Percentiles rank a stretch among this genome's conserved stretches.
phyloP scores from a whole-genome alignment of 2,888 invertebrate species.

The Diaphora mendica region DNA sequence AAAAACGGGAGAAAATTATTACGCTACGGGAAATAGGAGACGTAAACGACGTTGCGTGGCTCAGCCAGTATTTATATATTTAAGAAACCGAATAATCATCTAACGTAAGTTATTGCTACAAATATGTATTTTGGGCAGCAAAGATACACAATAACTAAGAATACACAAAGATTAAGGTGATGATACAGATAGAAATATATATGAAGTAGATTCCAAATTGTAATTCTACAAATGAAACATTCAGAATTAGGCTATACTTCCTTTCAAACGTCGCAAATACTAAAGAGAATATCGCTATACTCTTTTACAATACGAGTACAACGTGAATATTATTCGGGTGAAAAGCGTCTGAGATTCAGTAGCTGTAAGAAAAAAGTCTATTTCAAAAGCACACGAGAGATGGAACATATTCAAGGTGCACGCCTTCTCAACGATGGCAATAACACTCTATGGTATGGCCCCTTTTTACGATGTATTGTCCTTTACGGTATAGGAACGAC shows the following conservation, averaged over 20 bases:
- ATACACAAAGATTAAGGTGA: too few relatives aligned
- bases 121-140: too few relatives aligned
- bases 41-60: too few relatives aligned
- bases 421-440: conserved; percentile 33
- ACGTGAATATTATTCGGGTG: background rate
- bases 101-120: too few relatives aligned
- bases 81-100: too few relatives aligned
- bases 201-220: too few relatives aligned
- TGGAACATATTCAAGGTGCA: conserved; percentile 15
- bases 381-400: background rate
- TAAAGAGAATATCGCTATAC: background rate
- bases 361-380: background rate
- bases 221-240: background rate
- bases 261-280: background rate
- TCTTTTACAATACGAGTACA: background rate
- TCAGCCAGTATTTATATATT: too few relatives aligned
- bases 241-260: background rate
- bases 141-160: too few relatives aligned
- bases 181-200: too few relatives aligned
- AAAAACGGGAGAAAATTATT: too few relatives aligned
- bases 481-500: conserved; percentile 47
- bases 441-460: conserved; percentile 42
- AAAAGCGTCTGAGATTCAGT: background rate
- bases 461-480: conserved; percentile 52
- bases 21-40: too few relatives aligned